Conservation (phyloP, 2,888 invertebrate genomes). For the Mythimna loreyi region DNA sequence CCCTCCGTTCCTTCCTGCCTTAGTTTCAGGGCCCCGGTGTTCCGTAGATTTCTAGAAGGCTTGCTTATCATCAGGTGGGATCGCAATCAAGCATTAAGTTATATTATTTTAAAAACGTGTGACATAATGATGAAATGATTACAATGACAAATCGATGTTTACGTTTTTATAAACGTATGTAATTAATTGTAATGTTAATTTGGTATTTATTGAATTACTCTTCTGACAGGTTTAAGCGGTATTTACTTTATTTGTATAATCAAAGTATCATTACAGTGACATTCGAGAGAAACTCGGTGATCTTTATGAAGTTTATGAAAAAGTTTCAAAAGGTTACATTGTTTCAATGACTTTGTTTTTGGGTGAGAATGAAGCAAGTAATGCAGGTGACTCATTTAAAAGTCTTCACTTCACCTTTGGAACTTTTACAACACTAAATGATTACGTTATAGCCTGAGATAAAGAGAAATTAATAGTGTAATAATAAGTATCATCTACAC, state of each 20-base stretch:
- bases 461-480: not conserved
- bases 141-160: not conserved
- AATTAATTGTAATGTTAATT: conserved; percentile 6
- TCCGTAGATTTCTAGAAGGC: no score
- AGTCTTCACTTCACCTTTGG: not conserved
- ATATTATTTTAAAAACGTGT: not conserved
- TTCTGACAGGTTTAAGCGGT: not conserved
- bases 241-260: conserved; percentile 15
- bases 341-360: not conserved
- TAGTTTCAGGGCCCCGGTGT: no score
- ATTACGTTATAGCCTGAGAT: not conserved
- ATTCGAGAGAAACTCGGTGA: conserved; percentile 2
- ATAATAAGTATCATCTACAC: no score
- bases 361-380: not conserved
- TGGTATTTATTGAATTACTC: conserved; percentile 3
- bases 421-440: not conserved
- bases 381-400: no score
- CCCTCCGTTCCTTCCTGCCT: no score
- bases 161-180: not conserved
- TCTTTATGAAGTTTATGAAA: not conserved
- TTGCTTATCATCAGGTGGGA: no score
- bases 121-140: conserved; percentile 6
- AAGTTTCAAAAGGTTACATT: conserved; percentile 11
- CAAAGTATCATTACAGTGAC: conserved; percentile 13
- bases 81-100: no score